Evolutionary conservation across 2,113 vertebrate species (phyloP).

Genomic region (Heterocephalus glaber): DNA sequence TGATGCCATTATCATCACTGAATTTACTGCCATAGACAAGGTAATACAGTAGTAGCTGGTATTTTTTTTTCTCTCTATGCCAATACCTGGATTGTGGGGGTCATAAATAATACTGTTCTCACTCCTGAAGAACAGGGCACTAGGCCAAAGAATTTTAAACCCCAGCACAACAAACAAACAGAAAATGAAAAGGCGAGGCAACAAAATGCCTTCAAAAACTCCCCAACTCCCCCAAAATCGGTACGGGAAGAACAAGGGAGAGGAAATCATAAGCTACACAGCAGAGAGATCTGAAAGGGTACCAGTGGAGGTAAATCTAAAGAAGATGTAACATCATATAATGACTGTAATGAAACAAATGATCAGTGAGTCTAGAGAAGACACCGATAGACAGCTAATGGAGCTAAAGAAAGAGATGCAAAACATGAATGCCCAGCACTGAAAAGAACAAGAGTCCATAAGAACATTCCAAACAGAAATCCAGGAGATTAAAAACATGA

Average conservation of each 20-base stretch:
- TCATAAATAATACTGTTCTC: not conserved
- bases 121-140: not conserved
- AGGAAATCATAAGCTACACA: not conserved
- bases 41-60: not conserved
- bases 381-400: not conserved
- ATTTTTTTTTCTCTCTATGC: not conserved
- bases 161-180: not conserved
- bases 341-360: not conserved
- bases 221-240: not conserved
- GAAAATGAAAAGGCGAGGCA: not conserved
- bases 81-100: not conserved
- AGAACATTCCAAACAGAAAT: not conserved
- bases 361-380: no score
- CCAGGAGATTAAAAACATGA: no score
- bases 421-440: not conserved
- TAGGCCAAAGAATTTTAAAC: not conserved
- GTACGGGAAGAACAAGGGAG: not conserved
- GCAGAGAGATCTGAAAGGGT: not conserved
- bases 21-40: not conserved
- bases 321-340: not conserved
- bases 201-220: not conserved
- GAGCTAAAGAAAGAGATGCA: not conserved
- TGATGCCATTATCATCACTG: no score
- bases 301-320: not conserved
- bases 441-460: not conserved